Evolutionary conservation across 2,797 vertebrate species (phyloP), one percentile per base, ranked within the genome.

Genomic region (Danionella dracula): DNA sequence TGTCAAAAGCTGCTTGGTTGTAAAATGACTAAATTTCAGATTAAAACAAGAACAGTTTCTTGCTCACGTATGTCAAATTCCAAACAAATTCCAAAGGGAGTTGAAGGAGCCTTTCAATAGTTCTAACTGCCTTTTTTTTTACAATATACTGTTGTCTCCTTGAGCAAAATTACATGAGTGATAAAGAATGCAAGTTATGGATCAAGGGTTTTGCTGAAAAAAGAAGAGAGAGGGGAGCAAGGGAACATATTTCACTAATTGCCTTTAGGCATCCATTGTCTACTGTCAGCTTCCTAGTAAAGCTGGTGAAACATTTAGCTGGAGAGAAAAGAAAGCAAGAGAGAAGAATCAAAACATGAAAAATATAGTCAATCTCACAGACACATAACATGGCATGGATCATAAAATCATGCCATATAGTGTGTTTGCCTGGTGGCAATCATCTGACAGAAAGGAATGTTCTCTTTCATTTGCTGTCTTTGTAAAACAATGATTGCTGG

Each of bases 271-370:
- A 15, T 40, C 16, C 23, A 42, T 41, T 34, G 21, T 35, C 32
- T 56, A 35, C 34, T 66, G 49, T 50, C 42, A 56, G 35, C 42
- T 29, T 46, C 3, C 16, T 37, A 29, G 29, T 29, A 40, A 70
- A 63, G 5, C 60, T 42, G 60, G 23, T 42, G 16, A 53, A 63
- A 53, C 60, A 63, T 63, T 63, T 42, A 63, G 23, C 27, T 41
- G 16, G n/a, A 64, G 29, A 44, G 38, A 54, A 21, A 42, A 4
- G 7, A 62, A 5, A 32, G 12, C 0, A 7, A 29, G 37, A 12
- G 11, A 5, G 13, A 60, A 27, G n/a, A 48, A 66, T 21, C 9
- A 32, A 4, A 41, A 41, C 5, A 19, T 20, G 51, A 29, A 56
- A 41, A 20, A 66, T 27, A 45, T 35, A 66, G 41, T 62, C n/a